These are phyloP conservation scores for Oscheius sp. DNA, from an alignment of 1,140 invertebrate genomes.

Conservation along the genomic window DNA sequence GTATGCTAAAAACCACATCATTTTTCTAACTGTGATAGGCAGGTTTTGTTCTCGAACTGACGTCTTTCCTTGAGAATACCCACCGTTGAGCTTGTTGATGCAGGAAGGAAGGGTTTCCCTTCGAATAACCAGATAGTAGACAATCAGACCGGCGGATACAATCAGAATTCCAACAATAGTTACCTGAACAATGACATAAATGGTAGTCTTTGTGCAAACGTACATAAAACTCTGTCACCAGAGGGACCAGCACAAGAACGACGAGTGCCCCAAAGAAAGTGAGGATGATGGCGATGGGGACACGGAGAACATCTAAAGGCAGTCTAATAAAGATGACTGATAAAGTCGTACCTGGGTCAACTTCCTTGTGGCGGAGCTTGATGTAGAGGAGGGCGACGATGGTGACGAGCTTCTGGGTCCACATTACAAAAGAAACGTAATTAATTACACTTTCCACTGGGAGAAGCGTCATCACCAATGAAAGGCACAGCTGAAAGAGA, in stretches of 20 bases:
- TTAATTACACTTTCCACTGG: too few species aligned
- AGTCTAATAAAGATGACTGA: background rate
- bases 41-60: too few species aligned
- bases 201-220: background rate
- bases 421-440: slow-evolving; percentile 2
- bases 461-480: too few species aligned
- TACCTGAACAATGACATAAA: background rate
- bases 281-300: background rate
- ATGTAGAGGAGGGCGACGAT: background rate
- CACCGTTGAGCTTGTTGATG: too few species aligned
- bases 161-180: background rate
- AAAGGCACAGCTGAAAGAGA: too few species aligned
- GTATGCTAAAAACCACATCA: too few species aligned
- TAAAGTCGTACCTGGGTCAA: background rate
- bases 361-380: background rate
- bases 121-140: too few species aligned
- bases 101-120: too few species aligned
- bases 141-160: background rate
- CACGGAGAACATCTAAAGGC: background rate
- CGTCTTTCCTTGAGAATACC: too few species aligned
- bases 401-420: background rate
- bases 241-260: background rate
- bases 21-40: too few species aligned
- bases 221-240: background rate
- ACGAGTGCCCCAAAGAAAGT: background rate